Base-by-base conservation (phyloP, 1,140 invertebrate genomes). In the Charaxes varanes region DNA sequence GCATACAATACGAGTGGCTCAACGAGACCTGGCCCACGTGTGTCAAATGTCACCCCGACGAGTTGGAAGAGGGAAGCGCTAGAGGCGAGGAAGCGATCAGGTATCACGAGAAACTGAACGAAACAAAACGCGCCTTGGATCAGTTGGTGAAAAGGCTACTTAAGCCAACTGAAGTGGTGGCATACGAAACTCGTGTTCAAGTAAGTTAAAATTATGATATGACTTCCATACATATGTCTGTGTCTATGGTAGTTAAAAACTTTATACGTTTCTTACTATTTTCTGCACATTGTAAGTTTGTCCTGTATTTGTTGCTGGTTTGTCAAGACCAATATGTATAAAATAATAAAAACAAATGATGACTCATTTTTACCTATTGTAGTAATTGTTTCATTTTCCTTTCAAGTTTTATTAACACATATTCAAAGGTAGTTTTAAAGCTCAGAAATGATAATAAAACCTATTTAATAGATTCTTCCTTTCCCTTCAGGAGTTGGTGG, bases 1-100 rank as follows among this genome's bases (percentile, higher is more conserved):
- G 92, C 37, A 84, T 97, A n/a, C 94, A 94, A 63, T 98, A 97
- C 66, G 94, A 97, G 64, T 98, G 96, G 95, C 72, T 95, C 2
- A 86, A 88, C 41, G 86, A 87, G 27, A 87, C 87, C 6, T 92
- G 90, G 90, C 86, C 87, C n/a, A 68, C 67, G 10, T 68, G 86
- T 12, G 68, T 81, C 6, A 65, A 68, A 11, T 57, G 58, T 19
- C 37, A 27, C 16, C 72, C 84, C n/a, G 82, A 79, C 51, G 60
- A 63, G 84, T 30, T 68, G 58, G 43, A 66, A 56, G 30, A 68
- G 8, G 30, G 33, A 57, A 41, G 37, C 5, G 44, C 45, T 5
- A 7, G 38, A 0, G 38, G 31, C 2, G 59, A 63, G 10, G 65
- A 66, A 15, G 31, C 40, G 2, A 8, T 53, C 0, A 35, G 46